phyloP scores from a whole-genome alignment of 2,113 vertebrate genomes.

The Ibidorhyncha struthersii region DNA sequence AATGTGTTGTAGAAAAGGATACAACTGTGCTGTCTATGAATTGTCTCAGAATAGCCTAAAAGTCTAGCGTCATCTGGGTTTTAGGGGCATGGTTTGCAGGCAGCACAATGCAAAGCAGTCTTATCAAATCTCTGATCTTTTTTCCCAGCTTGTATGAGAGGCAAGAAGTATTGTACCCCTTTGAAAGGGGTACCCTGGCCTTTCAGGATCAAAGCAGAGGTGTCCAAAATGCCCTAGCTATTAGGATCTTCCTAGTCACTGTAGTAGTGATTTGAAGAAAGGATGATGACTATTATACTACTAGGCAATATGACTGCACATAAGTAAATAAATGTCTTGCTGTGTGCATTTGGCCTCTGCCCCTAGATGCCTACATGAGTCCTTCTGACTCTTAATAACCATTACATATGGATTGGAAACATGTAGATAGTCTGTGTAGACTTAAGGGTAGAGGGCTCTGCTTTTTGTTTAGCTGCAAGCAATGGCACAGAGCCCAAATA shows the following conservation, averaged over 20 bases:
- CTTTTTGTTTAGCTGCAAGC: neutral
- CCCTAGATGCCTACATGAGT: neutral
- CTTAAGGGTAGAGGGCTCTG: neutral
- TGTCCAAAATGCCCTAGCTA: neutral
- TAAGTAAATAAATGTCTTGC: neutral
- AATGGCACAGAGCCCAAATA: neutral
- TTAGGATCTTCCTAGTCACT: neutral
- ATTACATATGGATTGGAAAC: neutral
- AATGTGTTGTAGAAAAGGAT: neutral
- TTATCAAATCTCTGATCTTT: neutral
- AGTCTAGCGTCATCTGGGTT: neutral
- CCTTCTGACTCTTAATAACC: neutral
- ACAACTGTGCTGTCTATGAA: neutral
- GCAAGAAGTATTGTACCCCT: neutral
- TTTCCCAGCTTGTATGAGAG: neutral
- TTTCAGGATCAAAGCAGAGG: neutral
- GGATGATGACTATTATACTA: neutral
- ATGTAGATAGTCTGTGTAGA: neutral
- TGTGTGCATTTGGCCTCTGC: neutral
- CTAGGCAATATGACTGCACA: fast-evolving
- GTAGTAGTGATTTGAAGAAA: neutral
- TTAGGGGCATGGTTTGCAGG: neutral
- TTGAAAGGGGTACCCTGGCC: neutral
- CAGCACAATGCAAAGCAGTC: neutral
- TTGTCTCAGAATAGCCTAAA: neutral